phyloP scores from a whole-genome alignment of 2,888 invertebrate species.

The Heliconius erato region DNA sequence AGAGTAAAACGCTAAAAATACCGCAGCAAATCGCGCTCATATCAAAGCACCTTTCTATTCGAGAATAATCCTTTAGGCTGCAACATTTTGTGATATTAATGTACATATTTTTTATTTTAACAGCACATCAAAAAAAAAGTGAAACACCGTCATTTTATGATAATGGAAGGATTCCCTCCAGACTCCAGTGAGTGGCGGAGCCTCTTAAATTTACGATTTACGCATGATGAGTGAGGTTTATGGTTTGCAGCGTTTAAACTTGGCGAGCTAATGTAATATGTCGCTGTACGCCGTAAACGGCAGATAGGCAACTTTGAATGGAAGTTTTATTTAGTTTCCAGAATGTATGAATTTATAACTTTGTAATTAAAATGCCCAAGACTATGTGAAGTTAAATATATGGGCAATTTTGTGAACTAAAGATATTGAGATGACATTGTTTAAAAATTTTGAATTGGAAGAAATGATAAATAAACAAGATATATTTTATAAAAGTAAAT shows the following conservation, averaged over 20 bases:
- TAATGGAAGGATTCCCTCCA: conserved; percentile 77
- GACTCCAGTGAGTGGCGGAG: conserved; percentile 71
- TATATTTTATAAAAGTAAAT: neutral
- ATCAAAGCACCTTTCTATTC: conserved; percentile 50
- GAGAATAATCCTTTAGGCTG: conserved; percentile 46
- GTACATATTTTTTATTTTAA: conserved; percentile 76
- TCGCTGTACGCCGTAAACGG: conserved; percentile 36
- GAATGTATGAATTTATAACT: conserved; percentile 2
- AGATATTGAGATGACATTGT: neutral
- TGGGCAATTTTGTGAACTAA: neutral
- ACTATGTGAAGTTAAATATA: neutral
- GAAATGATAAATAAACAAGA: neutral
- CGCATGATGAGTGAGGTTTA: conserved; percentile 77
- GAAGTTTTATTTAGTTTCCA: conserved; percentile 25
- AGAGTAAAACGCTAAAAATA: conserved; percentile 16
- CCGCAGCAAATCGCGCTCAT: conserved; percentile 4
- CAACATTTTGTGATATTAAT: conserved; percentile 60
- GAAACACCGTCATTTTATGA: conserved; percentile 83
- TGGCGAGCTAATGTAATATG: conserved; percentile 50
- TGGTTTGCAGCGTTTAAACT: conserved; percentile 64
- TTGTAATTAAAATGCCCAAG: neutral
- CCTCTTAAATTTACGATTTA: conserved; percentile 82
- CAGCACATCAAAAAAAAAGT: conserved; percentile 82
- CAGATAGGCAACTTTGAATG: conserved; percentile 37
- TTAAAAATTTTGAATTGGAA: no score